phyloP scores from a whole-genome alignment of 2,797 vertebrate genomes.

The Tiaroga cobitis region DNA sequence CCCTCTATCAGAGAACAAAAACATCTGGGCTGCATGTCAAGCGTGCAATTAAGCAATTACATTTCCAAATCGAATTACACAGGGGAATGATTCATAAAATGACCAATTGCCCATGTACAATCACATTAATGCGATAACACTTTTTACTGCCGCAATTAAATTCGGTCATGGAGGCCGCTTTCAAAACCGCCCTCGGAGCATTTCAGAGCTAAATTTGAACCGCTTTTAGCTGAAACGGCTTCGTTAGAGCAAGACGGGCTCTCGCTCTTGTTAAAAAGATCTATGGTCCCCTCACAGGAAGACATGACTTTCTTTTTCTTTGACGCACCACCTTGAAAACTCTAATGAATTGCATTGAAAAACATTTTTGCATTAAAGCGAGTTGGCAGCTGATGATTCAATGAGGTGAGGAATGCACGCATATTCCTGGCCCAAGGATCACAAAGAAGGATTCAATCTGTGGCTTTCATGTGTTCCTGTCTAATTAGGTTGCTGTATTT shows the following conservation, averaged over 20 bases:
- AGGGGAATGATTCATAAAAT: constrained; percentile 52
- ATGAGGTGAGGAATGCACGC: neutral
- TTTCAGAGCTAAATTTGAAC: constrained; percentile 37
- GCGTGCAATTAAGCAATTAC: constrained; percentile 53
- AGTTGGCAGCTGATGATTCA: neutral
- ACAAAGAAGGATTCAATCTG: neutral
- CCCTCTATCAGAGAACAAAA: constrained; percentile 35
- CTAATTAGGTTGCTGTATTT: neutral
- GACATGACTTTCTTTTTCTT: constrained; percentile 27
- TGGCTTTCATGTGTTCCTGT: neutral
- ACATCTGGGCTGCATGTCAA: constrained; percentile 53
- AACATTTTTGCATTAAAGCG: neutral
- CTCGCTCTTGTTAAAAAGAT: constrained; percentile 32
- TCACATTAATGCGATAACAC: constrained; percentile 46
- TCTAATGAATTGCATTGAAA: constrained; percentile 6
- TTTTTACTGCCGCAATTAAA: constrained; percentile 48
- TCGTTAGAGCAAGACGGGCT: constrained; percentile 15
- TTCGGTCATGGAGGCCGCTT: constrained; percentile 41
- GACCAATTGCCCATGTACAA: constrained; percentile 53
- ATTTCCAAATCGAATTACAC: constrained; percentile 52
- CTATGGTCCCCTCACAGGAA: constrained; percentile 22
- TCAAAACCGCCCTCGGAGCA: constrained; percentile 37
- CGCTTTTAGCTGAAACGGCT: constrained; percentile 28
- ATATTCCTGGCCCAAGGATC: neutral
- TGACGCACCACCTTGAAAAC: constrained; percentile 17